Conservation (phyloP, 2,888 invertebrate species). For the Athalia circularis region DNA sequence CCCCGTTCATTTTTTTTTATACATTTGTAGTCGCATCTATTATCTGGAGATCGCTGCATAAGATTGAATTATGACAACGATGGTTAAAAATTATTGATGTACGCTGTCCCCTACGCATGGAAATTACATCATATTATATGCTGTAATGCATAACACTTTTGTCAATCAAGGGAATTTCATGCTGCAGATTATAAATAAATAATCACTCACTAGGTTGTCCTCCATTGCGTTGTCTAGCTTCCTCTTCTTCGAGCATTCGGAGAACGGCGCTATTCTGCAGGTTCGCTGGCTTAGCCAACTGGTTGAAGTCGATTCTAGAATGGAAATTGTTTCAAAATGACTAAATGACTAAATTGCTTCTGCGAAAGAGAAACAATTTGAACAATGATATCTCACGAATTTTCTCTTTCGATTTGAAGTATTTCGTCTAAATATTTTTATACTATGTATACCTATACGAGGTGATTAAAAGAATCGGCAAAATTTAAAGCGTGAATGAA, state of each 20-base stretch:
- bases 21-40: not conserved
- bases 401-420: too few species aligned
- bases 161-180: not conserved
- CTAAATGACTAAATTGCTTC: not conserved
- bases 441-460: too few species aligned
- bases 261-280: slow-evolving; percentile 90
- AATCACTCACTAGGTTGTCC: slow-evolving; percentile 79
- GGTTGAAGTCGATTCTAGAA: slow-evolving; percentile 87
- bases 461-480: too few species aligned
- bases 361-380: too few species aligned
- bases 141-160: too few species aligned
- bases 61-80: not conserved
- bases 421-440: too few species aligned
- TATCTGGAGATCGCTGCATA: not conserved
- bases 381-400: too few species aligned
- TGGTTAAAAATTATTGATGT: not conserved
- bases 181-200: not conserved
- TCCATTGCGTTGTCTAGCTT: slow-evolving; percentile 79
- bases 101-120: too few species aligned
- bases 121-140: too few species aligned
- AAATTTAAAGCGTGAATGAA: too few species aligned
- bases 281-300: slow-evolving; percentile 85
- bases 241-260: slow-evolving; percentile 90
- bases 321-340: not conserved
- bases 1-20: not conserved